Evolutionary conservation across 2,888 invertebrate genomes (phyloP).

Genomic region (Plebejus anna): DNA sequence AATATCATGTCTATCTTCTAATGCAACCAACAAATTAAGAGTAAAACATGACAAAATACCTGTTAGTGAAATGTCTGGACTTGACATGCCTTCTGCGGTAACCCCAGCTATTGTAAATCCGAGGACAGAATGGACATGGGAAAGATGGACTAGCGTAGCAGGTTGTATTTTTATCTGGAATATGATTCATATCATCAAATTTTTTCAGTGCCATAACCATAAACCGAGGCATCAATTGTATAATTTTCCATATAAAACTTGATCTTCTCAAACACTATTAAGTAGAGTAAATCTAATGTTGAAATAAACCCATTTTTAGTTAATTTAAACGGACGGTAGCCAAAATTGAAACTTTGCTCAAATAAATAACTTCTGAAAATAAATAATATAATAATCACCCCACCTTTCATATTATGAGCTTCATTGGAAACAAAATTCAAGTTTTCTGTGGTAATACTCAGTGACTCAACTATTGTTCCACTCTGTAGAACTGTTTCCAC

Average conservation of each 20-base stretch:
- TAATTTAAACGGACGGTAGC: not conserved
- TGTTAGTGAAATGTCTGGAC: slow-evolving; percentile 77
- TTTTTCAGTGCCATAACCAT: not conserved
- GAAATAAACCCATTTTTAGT: too few species aligned
- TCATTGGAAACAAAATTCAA: slow-evolving; percentile 65
- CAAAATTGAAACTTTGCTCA: not conserved
- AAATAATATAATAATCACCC: slow-evolving; percentile 13
- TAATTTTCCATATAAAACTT: too few species aligned
- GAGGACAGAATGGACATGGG: slow-evolving; percentile 82
- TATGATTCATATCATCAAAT: not conserved
- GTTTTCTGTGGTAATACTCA: slow-evolving; percentile 69
- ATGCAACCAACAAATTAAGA: not conserved
- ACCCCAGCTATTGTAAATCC: slow-evolving; percentile 83
- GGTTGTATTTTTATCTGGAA: slow-evolving; percentile 59
- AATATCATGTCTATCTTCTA: not conserved
- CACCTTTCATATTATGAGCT: slow-evolving; percentile 70
- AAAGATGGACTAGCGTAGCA: slow-evolving; percentile 76
- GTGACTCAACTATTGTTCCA: slow-evolving; percentile 70
- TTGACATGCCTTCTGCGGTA: slow-evolving; percentile 82
- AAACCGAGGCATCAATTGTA: not conserved
- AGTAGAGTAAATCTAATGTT: too few species aligned
- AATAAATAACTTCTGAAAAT: slow-evolving; percentile 18
- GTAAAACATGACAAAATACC: slow-evolving; percentile 44
- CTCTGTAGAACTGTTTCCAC: slow-evolving; percentile 73
- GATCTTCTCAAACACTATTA: not conserved